Base-by-base conservation (phyloP, 2,888 invertebrate genomes). In the Macropis europaea region DNA sequence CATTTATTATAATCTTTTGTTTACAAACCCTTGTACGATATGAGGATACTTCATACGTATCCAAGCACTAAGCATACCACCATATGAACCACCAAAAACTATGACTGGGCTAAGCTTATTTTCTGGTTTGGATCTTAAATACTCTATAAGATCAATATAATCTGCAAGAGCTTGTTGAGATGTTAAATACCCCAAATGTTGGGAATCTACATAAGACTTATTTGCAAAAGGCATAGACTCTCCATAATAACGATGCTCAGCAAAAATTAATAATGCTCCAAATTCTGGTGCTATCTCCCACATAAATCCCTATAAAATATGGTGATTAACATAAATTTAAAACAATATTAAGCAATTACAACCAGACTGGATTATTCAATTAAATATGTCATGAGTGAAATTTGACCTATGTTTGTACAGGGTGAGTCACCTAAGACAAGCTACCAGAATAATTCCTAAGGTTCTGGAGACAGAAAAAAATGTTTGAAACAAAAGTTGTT, bases 1-100 rank as follows among this genome's bases (percentile, higher is more conserved):
- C 17, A 40, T 2, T 5, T 30, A 28, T 22, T 34, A 11, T n/a
- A n/a, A n/a, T n/a, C n/a, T 6, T 7, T 11, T 45, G 15, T 30
- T 38, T 52, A 54, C 87, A 79, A 86, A 94, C 94, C 94, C 99
- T 26, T 92, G 91, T 6, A 98, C 94, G 30, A 96, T 87, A 86
- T 97, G 95, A 0, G 99, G 99, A 91, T 99, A 99, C 90, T 99
- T 99, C 90, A 98, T 95, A 34, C 99, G 93, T 84, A 99, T 93
- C 96, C 99, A 99, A 0, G 99, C 96, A 0, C 99, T 93, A 26
- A 99, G 90, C 99, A 99, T 99, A 26, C 99, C 99, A 0, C 99
- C 99, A 89, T 99, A 99, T 0, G 98, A 98, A 0, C 99, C 96
- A 85, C 94, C 92, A 87, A 94, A 93, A 1, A 95, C 95, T 76